These are phyloP conservation scores for Oryzias melastigma DNA, from an alignment of 2,113 vertebrate species.

Conservation along the genomic window DNA sequence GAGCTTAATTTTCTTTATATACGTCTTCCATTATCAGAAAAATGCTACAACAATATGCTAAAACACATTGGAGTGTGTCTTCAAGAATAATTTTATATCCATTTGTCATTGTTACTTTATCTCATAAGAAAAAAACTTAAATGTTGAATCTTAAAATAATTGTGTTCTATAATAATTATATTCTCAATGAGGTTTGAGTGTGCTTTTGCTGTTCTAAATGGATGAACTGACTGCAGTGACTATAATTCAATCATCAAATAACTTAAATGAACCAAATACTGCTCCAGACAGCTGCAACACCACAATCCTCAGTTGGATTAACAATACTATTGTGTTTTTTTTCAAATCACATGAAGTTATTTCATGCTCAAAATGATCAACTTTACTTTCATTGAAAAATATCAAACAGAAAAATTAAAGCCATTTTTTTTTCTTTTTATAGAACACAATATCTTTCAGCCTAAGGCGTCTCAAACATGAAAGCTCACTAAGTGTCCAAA, in stretches of 20 bases:
- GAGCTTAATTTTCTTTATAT: no score
- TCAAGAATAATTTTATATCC: no score
- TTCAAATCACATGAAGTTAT: neutral
- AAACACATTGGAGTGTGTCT: no score
- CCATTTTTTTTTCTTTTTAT: neutral
- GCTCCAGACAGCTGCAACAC: neutral
- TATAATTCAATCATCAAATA: neutral
- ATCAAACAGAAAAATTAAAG: neutral
- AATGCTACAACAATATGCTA: no score
- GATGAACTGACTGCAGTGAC: neutral
- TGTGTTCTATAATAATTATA: no score
- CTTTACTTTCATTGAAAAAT: slow-evolving; percentile 6
- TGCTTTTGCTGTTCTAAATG: neutral
- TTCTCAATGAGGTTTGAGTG: no score
- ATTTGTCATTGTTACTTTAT: no score
- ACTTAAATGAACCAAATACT: neutral
- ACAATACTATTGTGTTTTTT: neutral
- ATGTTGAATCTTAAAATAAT: no score
- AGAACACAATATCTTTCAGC: neutral
- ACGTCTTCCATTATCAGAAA: no score
- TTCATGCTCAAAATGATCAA: slow-evolving; percentile 2
- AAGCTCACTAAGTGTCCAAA: neutral
- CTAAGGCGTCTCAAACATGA: neutral
- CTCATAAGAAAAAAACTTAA: no score
- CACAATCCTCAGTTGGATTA: neutral